Evolutionary conservation across 2,797 vertebrate genomes (phyloP), one percentile per base, ranked within the genome.

Genomic region (Benthosema pterotum): DNA sequence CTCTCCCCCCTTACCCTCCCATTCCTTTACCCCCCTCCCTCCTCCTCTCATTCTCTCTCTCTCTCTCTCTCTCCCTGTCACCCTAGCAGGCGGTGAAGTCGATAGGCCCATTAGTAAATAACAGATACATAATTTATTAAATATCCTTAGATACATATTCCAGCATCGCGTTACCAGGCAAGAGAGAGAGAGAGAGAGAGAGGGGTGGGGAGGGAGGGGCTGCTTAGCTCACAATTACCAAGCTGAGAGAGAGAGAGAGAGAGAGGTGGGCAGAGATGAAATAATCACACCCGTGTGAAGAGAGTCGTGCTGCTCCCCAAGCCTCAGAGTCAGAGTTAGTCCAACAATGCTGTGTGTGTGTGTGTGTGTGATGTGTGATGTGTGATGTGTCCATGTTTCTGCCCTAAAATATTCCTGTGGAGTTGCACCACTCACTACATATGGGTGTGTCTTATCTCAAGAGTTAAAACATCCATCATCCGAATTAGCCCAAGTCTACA

Each of bases 81-180:
- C 66, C 60, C 72, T 69, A 79, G 22, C 51, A 69, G 69, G 68
- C 80, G 71, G 79, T 77, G 72, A 79, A 91, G 91, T 92, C 88
- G 82, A 93, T 92, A 89, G 68, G 66, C 87, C 92, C 85, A 93
- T 92, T 92, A 93, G 91, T 92, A 93, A 92, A 93, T 93, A 93
- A 91, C 86, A 82, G 85, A 92, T 92, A 88, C 90, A 93, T 93
- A 91, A 92, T 93, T 93, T 92, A 93, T 93, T 93, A 91, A 93
- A 92, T 90, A 91, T 90, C 82, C 86, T 91, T 88, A 88, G 89
- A 93, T 91, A 91, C 90, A 92, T 91, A 92, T 92, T 92, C 88
- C 89, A 90, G 87, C 83, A 69, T 91, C 69, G 22, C 74, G 85
- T 91, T 90, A 89, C 86, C 73, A 78, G 71, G 55, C 57, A n/a